Conservation (phyloP, 2,797 vertebrate species). For the Acrocephalus scirpaceus region DNA sequence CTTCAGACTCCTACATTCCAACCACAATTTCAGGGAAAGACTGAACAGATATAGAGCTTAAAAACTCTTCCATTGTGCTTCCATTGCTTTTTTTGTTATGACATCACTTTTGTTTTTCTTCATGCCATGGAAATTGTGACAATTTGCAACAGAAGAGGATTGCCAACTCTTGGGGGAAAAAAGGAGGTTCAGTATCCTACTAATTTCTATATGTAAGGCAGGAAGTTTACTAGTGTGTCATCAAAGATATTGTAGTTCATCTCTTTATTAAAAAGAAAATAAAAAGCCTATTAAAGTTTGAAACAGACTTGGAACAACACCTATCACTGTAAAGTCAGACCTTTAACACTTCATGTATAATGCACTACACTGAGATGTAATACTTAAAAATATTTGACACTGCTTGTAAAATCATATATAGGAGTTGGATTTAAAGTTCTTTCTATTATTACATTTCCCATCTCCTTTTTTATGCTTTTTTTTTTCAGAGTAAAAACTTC, state of each 20-base stretch:
- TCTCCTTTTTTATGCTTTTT: not conserved
- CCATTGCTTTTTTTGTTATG: too few relatives aligned
- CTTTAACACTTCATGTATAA: not conserved
- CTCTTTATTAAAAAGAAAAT: not conserved
- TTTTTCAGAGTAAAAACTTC: not conserved
- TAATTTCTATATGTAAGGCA: not conserved
- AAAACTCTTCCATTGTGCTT: not conserved
- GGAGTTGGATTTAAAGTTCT: not conserved
- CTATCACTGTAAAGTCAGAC: not conserved
- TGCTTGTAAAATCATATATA: not conserved
- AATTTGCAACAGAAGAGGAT: not conserved
- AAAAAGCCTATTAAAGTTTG: not conserved
- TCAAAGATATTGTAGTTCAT: not conserved
- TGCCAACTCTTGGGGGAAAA: not conserved
- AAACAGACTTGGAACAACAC: not conserved
- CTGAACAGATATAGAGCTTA: not conserved
- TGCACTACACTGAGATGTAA: not conserved
- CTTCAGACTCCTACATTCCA: not conserved
- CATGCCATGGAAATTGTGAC: not conserved
- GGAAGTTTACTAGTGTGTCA: not conserved
- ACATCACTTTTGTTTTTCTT: too few relatives aligned
- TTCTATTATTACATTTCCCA: conserved; percentile 33
- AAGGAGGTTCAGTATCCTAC: not conserved
- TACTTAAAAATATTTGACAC: not conserved
- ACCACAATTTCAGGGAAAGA: conserved; percentile 1